Conservation (phyloP, 2,797 vertebrate genomes). For the Molossus alvarezi region DNA sequence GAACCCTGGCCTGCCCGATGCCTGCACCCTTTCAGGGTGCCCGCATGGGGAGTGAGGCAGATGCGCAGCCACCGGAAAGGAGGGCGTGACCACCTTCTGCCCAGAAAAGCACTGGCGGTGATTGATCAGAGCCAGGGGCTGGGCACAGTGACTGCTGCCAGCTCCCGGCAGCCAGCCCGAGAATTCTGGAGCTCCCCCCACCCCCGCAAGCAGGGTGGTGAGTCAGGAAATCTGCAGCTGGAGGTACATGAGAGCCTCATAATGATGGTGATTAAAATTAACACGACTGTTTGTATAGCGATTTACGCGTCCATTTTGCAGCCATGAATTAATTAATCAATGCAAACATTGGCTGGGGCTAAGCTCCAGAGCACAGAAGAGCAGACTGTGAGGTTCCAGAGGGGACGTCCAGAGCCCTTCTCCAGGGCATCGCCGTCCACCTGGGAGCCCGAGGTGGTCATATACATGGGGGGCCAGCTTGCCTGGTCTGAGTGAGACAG, state of each 20-base stretch:
- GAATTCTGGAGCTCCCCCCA: neutral
- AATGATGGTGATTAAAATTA: conserved; percentile 75
- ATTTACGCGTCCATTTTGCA: conserved; percentile 2
- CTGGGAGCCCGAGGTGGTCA: neutral
- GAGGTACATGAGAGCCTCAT: neutral
- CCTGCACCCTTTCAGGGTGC: neutral
- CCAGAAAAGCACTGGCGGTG: neutral
- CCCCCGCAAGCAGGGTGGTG: neutral
- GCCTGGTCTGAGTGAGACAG: neutral
- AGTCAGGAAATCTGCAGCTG: conserved; percentile 24
- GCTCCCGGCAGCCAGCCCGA: neutral
- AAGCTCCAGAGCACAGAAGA: neutral
- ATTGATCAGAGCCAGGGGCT: neutral
- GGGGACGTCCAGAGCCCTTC: neutral
- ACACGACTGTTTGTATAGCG: neutral
- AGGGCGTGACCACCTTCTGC: neutral
- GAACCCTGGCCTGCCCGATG: neutral
- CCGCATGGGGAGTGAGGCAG: rapidly evolving
- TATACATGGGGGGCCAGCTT: neutral
- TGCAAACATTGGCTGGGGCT: neutral
- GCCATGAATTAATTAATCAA: conserved; percentile 54
- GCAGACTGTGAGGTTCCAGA: neutral
- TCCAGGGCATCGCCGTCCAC: neutral
- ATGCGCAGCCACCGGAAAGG: neutral
- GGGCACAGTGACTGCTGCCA: neutral